phyloP scores from a whole-genome alignment of 2,113 vertebrate species.

The Heterocephalus glaber region DNA sequence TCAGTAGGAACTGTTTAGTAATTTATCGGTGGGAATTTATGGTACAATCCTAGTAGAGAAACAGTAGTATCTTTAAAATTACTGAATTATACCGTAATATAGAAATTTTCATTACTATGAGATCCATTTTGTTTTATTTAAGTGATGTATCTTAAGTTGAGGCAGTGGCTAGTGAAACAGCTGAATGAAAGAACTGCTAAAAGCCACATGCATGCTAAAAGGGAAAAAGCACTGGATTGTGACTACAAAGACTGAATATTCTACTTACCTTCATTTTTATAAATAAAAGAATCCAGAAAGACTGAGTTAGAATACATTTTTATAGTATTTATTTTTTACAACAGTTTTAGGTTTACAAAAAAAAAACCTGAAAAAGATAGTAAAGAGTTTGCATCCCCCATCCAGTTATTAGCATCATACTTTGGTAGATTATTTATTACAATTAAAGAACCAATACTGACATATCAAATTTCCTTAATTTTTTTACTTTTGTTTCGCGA shows the following conservation, averaged over 20 bases:
- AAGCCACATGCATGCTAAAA: background rate
- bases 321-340: slow-evolving; percentile 21
- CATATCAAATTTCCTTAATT: background rate
- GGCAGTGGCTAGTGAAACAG: background rate
- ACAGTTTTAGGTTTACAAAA: slow-evolving; percentile 10
- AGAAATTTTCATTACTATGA: background rate
- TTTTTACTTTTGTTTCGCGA: background rate
- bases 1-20: background rate
- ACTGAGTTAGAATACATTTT: background rate
- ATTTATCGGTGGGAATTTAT: background rate
- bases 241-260: background rate
- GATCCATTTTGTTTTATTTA: background rate
- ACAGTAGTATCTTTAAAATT: slow-evolving; percentile 38
- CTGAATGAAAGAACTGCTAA: background rate
- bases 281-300: background rate
- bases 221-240: background rate
- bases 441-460: background rate
- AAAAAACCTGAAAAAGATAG: background rate
- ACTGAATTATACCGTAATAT: background rate
- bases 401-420: background rate
- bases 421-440: background rate
- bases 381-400: background rate
- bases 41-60: background rate
- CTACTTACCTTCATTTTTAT: slow-evolving; percentile 21
- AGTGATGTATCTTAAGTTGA: background rate